Evolutionary conservation across 2,888 invertebrate species (phyloP), one percentile per base, ranked within the genome.

Genomic region (Ormyrus thymus): DNA sequence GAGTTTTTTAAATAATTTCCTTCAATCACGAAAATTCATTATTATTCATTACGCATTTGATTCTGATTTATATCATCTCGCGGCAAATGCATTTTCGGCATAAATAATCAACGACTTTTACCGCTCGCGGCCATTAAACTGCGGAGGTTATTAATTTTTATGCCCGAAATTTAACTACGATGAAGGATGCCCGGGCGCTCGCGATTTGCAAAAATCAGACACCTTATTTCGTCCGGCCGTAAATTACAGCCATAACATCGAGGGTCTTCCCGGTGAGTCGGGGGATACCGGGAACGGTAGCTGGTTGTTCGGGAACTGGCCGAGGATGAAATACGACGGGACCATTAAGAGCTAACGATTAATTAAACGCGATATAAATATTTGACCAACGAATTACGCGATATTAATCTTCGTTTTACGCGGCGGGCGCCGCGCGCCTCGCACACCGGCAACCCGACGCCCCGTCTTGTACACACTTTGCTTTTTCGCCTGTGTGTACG

Each of bases 361-460:
- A 87, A 88, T 88, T 88, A 86, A 86, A 85, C 86, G 83, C 85
- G 86, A 86, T 87, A 87, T 88, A 88, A 88, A 87, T 87, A 88
- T 88, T 87, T 88, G 84, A 82, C 84, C 86, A 87, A 84, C 86
- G 85, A 87, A 87, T 88, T 87, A 87, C 85, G 83, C 82, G 86
- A 86, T 87, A 87, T 87, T 86, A 88, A 87, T 88, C 87, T 88
- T 84, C 84, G 85, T 85, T 87, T 85, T 87, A 85, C 84, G 83
- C 85, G 7, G 1, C 7, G 84, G 82, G 82, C 82, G 66, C 15
- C 9, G 46, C 29, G 13, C 9, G 15, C 11, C 53, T 43, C 55
- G 45, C 50, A n/a, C 46, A 7, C 13, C 7, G 43, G 9, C 15
- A 6, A n/a, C 6, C 55, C 10, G 9, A 8, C 10, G 43, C 11